Evolutionary conservation across 2,797 vertebrate species (phyloP).

Genomic region (Leptodactylus fallax): DNA sequence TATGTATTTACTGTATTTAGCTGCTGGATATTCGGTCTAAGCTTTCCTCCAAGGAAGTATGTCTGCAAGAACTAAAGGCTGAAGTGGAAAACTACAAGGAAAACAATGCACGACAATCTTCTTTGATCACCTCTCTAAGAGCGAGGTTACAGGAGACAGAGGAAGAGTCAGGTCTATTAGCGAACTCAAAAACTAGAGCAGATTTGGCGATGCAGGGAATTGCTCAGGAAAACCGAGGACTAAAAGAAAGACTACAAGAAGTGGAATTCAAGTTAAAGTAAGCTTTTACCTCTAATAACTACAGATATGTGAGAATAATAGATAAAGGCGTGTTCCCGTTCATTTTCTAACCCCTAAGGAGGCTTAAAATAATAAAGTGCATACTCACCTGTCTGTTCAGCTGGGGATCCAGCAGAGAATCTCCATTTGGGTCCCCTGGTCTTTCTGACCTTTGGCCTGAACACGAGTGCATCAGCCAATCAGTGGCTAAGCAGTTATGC

Average conservation of each 20-base stretch:
- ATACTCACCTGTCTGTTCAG: too few species aligned
- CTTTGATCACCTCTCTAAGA: constrained; percentile 77
- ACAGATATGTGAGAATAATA: background rate
- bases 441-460: too few species aligned
- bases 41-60: constrained; percentile 75
- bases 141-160: constrained; percentile 76
- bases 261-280: constrained; percentile 76
- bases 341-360: too few species aligned
- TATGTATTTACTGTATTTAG: constrained; percentile 68
- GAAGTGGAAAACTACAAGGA: constrained; percentile 77
- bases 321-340: too few species aligned
- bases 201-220: constrained; percentile 72
- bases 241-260: constrained; percentile 71
- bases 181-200: constrained; percentile 71
- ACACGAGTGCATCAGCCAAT: too few species aligned
- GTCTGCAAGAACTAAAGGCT: constrained; percentile 76
- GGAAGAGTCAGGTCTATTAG: constrained; percentile 69
- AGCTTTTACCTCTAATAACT: constrained; percentile 56
- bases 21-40: constrained; percentile 75
- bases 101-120: constrained; percentile 77
- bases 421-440: too few species aligned
- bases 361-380: too few species aligned
- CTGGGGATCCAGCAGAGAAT: too few species aligned
- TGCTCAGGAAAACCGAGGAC: constrained; percentile 74
- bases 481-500: too few species aligned